A percentile compares a stretch with the other conserved stretches of the same genome.
Conservation (phyloP, 2,113 vertebrate species). For the Prolemur simus region DNA sequence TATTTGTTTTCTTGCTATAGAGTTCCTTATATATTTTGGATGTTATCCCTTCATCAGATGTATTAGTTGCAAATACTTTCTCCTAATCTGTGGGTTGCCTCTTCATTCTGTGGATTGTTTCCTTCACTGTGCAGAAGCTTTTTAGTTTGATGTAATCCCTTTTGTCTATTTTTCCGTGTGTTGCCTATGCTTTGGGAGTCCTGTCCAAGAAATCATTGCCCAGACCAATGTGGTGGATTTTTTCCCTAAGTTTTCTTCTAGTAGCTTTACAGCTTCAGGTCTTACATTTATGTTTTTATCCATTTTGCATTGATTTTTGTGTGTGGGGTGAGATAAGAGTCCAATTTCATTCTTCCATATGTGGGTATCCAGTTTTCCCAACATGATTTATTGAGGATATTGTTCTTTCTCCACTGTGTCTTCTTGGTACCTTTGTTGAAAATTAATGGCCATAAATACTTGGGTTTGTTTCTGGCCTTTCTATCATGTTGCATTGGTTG, state of each 20-base stretch:
- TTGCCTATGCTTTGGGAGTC: background rate
- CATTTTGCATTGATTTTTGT: background rate
- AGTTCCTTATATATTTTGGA: background rate
- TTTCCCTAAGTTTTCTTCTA: background rate
- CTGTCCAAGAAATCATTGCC: background rate
- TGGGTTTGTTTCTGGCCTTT: background rate
- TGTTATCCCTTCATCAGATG: background rate
- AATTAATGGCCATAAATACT: background rate
- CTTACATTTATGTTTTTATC: background rate
- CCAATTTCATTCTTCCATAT: background rate
- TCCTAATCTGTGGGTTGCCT: background rate
- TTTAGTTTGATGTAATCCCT: background rate
- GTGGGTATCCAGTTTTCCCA: background rate
- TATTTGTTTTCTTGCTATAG: background rate
- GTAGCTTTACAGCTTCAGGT: background rate
- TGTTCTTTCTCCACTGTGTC: background rate
- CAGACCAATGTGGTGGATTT: background rate
- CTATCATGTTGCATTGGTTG: background rate
- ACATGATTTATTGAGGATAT: background rate
- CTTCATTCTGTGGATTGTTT: background rate
- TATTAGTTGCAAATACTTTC: background rate
- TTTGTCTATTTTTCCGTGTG: background rate
- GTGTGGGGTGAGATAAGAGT: background rate
- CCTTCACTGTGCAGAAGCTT: background rate
- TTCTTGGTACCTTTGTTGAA: background rate